Evolutionary conservation across 2,888 invertebrate species (phyloP), one percentile per base, ranked within the genome.

Genomic region (Escarpia spicata): DNA sequence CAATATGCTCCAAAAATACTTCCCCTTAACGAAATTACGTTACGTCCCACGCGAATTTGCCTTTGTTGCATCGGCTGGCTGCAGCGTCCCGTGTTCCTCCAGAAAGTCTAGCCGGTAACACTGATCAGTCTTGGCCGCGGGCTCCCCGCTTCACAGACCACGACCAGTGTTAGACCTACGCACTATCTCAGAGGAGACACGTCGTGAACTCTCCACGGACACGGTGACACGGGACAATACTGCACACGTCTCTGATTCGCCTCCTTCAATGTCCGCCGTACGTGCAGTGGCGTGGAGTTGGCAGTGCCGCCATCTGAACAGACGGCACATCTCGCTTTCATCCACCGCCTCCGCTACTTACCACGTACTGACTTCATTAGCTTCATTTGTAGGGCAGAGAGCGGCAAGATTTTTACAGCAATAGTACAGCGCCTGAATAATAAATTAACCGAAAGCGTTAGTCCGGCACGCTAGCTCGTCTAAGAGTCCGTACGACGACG

Each of bases 351-450:
- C 75, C n/a, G 75, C 75, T 75, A 75, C 75, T 75, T 75, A 75
- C 75, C 19, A 75, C 75, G 75, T 26, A 75, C 75, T 19, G n/a
- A 75, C 75, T 75, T 75, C 75, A 75, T 75, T 75, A 75, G 75
- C 75, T 75, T 75, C 75, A 26, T 75, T 75, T 75, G 75, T 75
- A n/a, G 75, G 75, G 75, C 75, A 6, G 75, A 75, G 75, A 26
- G 75, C 75, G 75, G 75, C 75, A 75, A 75, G 26, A 75, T 75
- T 75, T 75, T 75, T 75, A 75, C 75, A 75, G 75, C 75, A 75
- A 26, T 75, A 75, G 75, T 75, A 75, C 75, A 75, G 75, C 75
- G 75, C 75, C 75, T 75, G 75, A 75, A 75, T 75, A 26, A 75
- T 75, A 75, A n/a, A 75, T 75, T n/a, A 75, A 26, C 75, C 26